These are phyloP conservation scores for Bufotes viridis DNA, from an alignment of 2,797 vertebrate genomes.

Conservation along the genomic window DNA sequence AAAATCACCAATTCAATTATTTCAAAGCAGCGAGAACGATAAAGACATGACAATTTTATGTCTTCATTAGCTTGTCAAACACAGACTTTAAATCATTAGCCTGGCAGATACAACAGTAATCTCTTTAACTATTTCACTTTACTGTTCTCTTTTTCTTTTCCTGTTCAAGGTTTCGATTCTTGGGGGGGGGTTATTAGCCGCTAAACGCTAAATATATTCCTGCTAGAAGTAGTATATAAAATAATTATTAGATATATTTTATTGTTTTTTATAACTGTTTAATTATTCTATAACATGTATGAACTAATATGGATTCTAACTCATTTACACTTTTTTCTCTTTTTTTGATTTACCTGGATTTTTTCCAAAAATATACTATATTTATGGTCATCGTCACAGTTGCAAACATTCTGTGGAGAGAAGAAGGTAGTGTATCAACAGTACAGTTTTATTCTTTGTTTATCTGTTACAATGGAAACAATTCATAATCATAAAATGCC, in stretches of 20 bases:
- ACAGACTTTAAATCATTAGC: conserved; percentile 10
- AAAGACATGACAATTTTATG: conserved; percentile 33
- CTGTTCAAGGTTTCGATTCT: not conserved
- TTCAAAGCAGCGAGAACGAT: not conserved
- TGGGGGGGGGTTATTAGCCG: not conserved
- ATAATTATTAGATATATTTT: not conserved
- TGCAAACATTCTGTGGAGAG: conserved; percentile 89
- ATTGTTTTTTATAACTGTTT: not conserved
- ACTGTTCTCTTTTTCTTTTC: not conserved
- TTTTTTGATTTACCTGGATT: conserved; percentile 58
- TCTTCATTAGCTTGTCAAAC: conserved; percentile 20
- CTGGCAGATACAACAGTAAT: conserved; percentile 12
- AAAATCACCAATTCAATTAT: conserved; percentile 45
- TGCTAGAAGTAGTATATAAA: not conserved
- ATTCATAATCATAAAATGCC: not conserved
- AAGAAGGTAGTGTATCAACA: conserved; percentile 81
- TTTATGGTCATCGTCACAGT: conserved; percentile 76
- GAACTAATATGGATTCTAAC: not conserved
- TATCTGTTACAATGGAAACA: not conserved
- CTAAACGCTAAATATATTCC: not conserved
- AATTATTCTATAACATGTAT: not conserved
- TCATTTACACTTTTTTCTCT: conserved; percentile 62
- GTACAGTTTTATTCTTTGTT: not conserved
- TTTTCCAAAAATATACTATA: conserved; percentile 38
- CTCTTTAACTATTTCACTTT: not conserved